phyloP scores from a whole-genome alignment of 1,140 invertebrate genomes.

The Tetragonula clypearis region DNA sequence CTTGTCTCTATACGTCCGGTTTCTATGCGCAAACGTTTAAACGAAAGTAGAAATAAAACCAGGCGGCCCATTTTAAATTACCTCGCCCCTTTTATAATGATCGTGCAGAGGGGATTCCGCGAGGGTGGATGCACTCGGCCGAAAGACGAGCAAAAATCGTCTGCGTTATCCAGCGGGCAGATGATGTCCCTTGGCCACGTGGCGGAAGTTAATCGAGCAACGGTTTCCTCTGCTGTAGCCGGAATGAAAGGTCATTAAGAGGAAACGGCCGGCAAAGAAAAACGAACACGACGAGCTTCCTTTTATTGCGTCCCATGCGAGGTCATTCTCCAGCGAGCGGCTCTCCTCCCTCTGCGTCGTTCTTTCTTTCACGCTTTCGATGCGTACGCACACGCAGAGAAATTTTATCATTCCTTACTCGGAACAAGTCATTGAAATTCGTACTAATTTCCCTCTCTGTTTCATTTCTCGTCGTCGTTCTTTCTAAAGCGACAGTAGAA shows the following conservation, averaged over 20 bases:
- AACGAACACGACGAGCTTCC: neutral
- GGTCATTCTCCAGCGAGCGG: neutral
- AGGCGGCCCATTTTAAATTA: neutral
- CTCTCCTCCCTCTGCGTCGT: neutral
- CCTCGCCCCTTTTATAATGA: neutral
- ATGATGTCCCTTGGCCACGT: neutral
- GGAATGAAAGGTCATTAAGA: constrained; percentile 25
- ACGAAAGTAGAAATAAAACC: neutral
- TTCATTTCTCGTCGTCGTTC: no score
- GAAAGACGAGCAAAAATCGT: constrained; percentile 7
- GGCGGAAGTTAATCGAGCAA: constrained; percentile 26
- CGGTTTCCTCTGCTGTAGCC: neutral
- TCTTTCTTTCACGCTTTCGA: neutral
- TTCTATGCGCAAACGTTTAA: no score
- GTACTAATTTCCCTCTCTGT: no score
- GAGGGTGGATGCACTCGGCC: neutral
- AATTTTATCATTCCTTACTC: neutral
- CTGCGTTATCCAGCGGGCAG: neutral
- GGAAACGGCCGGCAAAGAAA: neutral
- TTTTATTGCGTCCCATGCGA: constrained; percentile 9
- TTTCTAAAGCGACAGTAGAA: no score
- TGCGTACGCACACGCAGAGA: no score
- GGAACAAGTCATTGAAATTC: neutral
- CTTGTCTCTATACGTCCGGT: no score
- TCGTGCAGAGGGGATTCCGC: neutral